Evolutionary conservation across 2,888 invertebrate species (phyloP), one percentile per base, ranked within the genome.

Genomic region (Drepana falcataria): DNA sequence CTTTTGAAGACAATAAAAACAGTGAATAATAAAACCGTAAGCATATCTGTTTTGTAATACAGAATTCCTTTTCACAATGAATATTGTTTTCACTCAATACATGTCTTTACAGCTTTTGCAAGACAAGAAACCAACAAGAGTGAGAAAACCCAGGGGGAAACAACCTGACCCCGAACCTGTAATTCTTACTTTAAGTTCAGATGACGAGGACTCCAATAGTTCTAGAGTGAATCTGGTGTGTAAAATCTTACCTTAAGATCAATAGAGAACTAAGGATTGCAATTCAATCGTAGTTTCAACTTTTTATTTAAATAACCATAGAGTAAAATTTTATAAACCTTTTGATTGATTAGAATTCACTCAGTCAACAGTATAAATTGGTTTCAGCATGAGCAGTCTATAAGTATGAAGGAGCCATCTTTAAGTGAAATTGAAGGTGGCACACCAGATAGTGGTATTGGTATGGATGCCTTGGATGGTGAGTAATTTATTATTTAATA

Each of bases 171-270:
- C 92, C 6, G 93, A 95, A 70, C 93, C 94, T 47, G 94, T 94
- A 5, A 93, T 95, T 68, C 85, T 95, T 58, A 93, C 94, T 21
- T 84, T 94, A 52, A 95, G 95, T 73, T 95, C 94, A 53, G 95
- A 95, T 69, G 95, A 95, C 63, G 95, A 94, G 64, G 94, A 91
- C 64, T 91, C 91, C n/a, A 91, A 91, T 66, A 91, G 91, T 70
- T 91, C 91, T 34, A 80, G 85, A 73, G 68, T 85, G 56, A 83
- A 75, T 65, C 87, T 86, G 82, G 89, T 91, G 81, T 59, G 48
- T 21, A 21, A 21, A 1, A 21, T 21, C 21, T 21, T 21, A 21
- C 21, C 21, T 21, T 21, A 21, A 21, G 21, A 21, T 21, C 21
- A 21, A 21, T 21, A 21, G 21, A 21, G 21, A 21, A 21, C 21